Evolutionary conservation across 92 coral and sea anemone species (phyloP).

Genomic region (Epizoanthus scotinus): DNA sequence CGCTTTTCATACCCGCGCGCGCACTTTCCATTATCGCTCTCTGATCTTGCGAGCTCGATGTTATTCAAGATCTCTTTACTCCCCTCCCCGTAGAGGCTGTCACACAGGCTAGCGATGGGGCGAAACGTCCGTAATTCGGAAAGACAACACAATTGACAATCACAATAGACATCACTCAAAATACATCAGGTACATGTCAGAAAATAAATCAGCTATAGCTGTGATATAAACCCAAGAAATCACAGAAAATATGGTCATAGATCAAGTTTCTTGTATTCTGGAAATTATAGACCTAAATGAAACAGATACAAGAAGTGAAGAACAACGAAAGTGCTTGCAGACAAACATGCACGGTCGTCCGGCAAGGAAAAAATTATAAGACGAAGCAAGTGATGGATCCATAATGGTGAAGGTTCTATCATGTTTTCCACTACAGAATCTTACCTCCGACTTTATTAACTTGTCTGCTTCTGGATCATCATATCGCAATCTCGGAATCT

Average conservation of each 20-base stretch:
- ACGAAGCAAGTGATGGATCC: not conserved
- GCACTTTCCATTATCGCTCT: no score
- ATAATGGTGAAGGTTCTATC: not conserved
- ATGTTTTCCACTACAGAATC: not conserved
- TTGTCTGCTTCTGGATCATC: constrained; percentile 75
- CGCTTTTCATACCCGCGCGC: no score
- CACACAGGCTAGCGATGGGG: no score
- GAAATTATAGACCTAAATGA: not conserved
- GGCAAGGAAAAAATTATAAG: not conserved
- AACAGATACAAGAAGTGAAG: not conserved
- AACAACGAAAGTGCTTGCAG: not conserved
- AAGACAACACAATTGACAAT: no score
- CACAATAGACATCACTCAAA: no score
- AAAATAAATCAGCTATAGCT: no score
- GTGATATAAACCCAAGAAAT: no score
- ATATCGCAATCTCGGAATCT: constrained; percentile 65
- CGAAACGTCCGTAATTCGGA: no score
- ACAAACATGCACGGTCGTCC: not conserved
- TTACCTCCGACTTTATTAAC: constrained; percentile 77
- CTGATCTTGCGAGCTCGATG: no score
- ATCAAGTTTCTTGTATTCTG: not conserved
- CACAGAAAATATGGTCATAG: not conserved
- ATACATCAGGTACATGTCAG: no score
- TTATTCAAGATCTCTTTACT: no score
- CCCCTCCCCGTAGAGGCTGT: no score